A percentile compares a stretch with the other conserved stretches of the same genome.
These are phyloP conservation scores for Epinephelus cyanopodus DNA, from an alignment of 2,113 vertebrate genomes.

Conservation along the genomic window DNA sequence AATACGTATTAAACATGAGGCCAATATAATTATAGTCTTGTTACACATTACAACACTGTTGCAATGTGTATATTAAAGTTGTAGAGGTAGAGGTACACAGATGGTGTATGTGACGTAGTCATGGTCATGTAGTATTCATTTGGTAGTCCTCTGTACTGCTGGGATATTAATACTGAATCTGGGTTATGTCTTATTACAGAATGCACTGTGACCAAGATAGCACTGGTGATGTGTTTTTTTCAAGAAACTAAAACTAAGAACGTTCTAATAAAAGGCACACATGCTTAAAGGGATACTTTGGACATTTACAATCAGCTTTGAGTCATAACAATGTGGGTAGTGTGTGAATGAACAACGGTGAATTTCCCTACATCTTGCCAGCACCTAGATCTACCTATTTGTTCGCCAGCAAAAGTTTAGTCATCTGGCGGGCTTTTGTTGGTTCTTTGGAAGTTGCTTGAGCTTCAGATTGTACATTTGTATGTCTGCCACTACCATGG, in stretches of 20 bases:
- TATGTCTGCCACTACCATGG: no score
- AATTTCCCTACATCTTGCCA: no score
- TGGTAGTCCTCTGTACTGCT: not conserved
- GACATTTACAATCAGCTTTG: no score
- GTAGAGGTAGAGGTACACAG: not conserved
- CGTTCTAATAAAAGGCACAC: not conserved
- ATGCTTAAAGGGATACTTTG: not conserved
- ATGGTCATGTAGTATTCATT: not conserved
- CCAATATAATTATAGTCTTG: not conserved
- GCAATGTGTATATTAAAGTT: conserved; percentile 5
- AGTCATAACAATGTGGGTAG: no score
- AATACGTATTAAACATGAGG: not conserved
- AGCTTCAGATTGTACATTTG: no score
- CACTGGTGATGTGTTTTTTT: not conserved
- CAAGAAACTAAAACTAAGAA: not conserved
- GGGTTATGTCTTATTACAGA: not conserved
- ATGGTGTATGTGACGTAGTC: not conserved
- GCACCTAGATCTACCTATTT: no score
- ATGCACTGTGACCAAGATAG: not conserved
- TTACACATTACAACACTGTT: not conserved
- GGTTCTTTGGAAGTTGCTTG: no score
- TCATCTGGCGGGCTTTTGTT: no score
- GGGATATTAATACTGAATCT: not conserved
- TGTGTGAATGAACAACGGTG: no score
- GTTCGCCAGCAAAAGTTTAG: no score